Evolutionary conservation across 2,888 invertebrate species (phyloP).

Genomic region (Leucophenga montana): DNA sequence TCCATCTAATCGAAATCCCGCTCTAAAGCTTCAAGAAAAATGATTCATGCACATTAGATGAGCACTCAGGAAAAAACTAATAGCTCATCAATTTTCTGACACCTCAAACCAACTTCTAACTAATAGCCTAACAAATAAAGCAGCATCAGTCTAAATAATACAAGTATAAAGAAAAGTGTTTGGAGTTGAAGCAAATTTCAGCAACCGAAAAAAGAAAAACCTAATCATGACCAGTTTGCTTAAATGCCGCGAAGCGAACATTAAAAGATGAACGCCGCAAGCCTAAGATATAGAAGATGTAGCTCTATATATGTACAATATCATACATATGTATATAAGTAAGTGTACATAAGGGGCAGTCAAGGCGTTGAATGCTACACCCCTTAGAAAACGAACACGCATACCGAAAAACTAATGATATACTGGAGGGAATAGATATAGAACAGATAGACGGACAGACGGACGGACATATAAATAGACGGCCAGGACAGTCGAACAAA

Average conservation of each 20-base stretch:
- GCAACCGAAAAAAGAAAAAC: slow-evolving; percentile 20
- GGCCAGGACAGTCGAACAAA: slow-evolving; percentile 29
- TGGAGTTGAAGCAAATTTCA: not conserved
- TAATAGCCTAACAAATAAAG: too few species aligned
- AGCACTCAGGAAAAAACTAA: slow-evolving; percentile 26
- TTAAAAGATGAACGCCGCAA: slow-evolving; percentile 8
- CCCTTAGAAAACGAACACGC: slow-evolving; percentile 8
- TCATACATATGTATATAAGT: too few species aligned
- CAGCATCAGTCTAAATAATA: too few species aligned
- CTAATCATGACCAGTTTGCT: slow-evolving; percentile 35
- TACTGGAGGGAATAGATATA: slow-evolving; percentile 7
- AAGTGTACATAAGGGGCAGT: too few species aligned
- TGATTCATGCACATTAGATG: too few species aligned
- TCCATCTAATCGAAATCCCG: too few species aligned
- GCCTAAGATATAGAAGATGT: too few species aligned
- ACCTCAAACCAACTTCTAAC: slow-evolving; percentile 12
- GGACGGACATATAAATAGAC: too few species aligned
- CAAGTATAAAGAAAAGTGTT: not conserved
- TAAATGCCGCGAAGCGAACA: slow-evolving; percentile 29
- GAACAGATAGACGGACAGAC: not conserved
- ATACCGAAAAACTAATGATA: slow-evolving; percentile 17
- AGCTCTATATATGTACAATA: too few species aligned
- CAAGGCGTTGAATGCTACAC: not conserved
- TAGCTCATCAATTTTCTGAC: slow-evolving; percentile 42
- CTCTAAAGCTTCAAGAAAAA: too few species aligned